These are phyloP conservation scores for Pampusana beccarii DNA, from an alignment of 2,113 vertebrate genomes.

Conservation along the genomic window DNA sequence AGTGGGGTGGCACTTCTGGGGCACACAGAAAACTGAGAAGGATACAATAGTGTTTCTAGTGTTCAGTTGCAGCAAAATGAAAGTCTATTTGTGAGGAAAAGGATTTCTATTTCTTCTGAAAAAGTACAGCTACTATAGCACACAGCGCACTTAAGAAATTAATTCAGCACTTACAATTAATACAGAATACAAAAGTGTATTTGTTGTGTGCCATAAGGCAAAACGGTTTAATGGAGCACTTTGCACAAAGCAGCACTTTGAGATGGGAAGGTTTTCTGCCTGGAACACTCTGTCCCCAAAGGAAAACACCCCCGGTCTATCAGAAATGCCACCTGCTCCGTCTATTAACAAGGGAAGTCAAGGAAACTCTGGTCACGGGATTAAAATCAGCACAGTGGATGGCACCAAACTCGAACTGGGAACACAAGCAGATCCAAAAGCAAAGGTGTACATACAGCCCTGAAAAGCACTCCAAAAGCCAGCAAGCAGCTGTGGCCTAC, in stretches of 20 bases:
- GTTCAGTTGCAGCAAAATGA: background rate
- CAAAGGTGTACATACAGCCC: background rate
- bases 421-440: background rate
- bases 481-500: background rate
- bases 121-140: background rate
- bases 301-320: background rate
- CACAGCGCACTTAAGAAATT: background rate
- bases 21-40: background rate
- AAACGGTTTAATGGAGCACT: background rate
- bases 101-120: background rate
- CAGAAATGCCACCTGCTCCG: background rate
- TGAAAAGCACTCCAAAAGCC: background rate
- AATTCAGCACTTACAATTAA: background rate
- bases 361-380: background rate
- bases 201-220: background rate
- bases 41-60: background rate
- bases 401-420: background rate
- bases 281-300: background rate
- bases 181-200: background rate
- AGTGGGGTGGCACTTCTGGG: background rate
- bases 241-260: background rate
- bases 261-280: background rate
- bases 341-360: background rate
- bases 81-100: background rate
- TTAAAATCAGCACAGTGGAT: background rate